Conservation (phyloP, 2,888 invertebrate genomes). For the Campoplex capitator region DNA sequence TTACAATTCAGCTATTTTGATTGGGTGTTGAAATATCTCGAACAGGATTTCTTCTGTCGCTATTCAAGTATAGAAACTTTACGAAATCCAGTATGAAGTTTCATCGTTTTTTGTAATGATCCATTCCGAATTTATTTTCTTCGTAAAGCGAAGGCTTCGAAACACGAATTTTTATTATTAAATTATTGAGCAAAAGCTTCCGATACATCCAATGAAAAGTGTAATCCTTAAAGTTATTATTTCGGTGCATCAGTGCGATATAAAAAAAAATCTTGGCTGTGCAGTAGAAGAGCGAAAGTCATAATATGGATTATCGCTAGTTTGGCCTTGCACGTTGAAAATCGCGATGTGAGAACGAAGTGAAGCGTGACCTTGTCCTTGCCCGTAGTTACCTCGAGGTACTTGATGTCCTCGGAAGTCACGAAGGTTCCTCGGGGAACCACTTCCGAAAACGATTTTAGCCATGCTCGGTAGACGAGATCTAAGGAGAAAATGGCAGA, state of each 20-base stretch:
- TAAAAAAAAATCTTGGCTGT: neutral
- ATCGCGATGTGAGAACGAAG: conserved; percentile 48
- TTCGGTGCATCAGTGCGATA: neutral
- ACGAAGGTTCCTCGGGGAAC: conserved; percentile 68
- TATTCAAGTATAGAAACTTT: neutral
- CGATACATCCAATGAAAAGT: neutral
- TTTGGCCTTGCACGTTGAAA: conserved; percentile 57
- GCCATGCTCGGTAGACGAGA: conserved; percentile 40
- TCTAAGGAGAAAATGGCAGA: conserved; percentile 5
- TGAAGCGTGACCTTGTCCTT: conserved; percentile 65
- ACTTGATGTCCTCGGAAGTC: conserved; percentile 62
- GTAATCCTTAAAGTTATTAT: neutral
- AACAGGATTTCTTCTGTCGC: neutral
- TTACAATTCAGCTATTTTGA: neutral
- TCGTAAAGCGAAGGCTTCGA: neutral
- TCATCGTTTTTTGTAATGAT: neutral
- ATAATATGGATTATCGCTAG: conserved; percentile 55
- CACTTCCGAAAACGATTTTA: conserved; percentile 68
- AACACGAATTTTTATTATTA: neutral
- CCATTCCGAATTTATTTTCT: neutral
- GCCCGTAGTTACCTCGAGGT: conserved; percentile 46
- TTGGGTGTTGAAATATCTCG: neutral
- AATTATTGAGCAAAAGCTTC: neutral
- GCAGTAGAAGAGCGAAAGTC: neutral
- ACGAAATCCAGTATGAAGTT: neutral